Conservation (phyloP, 2,888 invertebrate genomes). For the Thereva nobilitata region DNA sequence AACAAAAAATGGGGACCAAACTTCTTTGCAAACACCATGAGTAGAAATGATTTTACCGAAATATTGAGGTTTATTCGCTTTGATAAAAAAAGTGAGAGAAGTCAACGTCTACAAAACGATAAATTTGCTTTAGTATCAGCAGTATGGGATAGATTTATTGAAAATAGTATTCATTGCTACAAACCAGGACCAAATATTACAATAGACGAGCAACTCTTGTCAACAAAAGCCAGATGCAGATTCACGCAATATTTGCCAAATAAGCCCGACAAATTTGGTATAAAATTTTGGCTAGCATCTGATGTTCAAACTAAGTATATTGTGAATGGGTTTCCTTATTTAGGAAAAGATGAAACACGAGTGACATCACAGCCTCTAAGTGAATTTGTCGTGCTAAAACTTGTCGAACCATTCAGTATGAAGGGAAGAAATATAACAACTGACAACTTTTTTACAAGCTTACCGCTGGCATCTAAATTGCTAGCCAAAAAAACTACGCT, state of each 20-base stretch:
- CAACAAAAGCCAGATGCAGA: conserved; percentile 44
- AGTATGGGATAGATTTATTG: conserved; percentile 9
- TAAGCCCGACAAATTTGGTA: conserved; percentile 44
- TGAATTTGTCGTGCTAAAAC: conserved; percentile 27
- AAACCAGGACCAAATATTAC: conserved; percentile 42
- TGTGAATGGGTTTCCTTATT: conserved; percentile 44
- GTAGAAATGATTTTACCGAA: no score
- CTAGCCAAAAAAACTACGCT: no score
- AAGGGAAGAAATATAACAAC: conserved; percentile 42
- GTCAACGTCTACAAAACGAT: conserved; percentile 16
- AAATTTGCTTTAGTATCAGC: conserved; percentile 17
- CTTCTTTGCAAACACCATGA: conserved; percentile 11
- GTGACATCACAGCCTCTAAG: conserved; percentile 17
- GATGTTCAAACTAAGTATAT: conserved; percentile 43
- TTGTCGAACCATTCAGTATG: conserved; percentile 9
- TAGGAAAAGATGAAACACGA: conserved; percentile 43
- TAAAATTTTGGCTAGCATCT: conserved; percentile 43
- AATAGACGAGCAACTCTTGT: conserved; percentile 45
- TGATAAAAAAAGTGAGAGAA: no score
- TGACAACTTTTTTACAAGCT: conserved; percentile 44
- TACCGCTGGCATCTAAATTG: no score
- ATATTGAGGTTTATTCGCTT: no score
- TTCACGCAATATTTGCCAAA: conserved; percentile 45
- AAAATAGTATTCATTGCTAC: conserved; percentile 30
- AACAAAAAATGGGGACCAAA: conserved; percentile 32